Evolutionary conservation across 23 tunicate species (phyloP).

Genomic region (Halocynthia roretzi): DNA sequence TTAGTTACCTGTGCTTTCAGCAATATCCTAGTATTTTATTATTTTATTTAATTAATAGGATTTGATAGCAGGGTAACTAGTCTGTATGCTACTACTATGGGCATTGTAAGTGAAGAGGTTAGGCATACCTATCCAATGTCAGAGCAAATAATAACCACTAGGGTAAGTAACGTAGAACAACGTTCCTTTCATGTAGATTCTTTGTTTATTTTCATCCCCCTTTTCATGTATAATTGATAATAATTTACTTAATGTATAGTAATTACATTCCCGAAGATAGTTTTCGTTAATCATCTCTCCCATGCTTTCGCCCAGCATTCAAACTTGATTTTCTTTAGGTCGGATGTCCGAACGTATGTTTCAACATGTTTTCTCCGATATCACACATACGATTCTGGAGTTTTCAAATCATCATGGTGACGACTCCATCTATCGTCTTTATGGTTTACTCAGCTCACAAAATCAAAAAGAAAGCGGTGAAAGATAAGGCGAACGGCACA

Average conservation of each 20-base stretch:
- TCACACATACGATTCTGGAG: conserved; percentile 99
- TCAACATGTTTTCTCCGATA: conserved; percentile 94
- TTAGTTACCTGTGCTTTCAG: not conserved
- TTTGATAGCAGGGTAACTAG: too few relatives aligned
- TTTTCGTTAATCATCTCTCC: not conserved
- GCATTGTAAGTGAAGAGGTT: too few relatives aligned
- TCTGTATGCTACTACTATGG: too few relatives aligned
- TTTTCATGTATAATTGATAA: not conserved
- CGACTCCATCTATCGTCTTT: conserved; percentile 92
- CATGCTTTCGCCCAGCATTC: not conserved
- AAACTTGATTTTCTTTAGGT: conserved; percentile 28
- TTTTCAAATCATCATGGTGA: conserved; percentile 91
- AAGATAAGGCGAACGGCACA: conserved; percentile 36
- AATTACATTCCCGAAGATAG: too few relatives aligned
- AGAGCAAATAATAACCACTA: too few relatives aligned
- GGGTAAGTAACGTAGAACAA: too few relatives aligned
- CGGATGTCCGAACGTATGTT: conserved; percentile 97
- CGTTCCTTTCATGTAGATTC: too few relatives aligned
- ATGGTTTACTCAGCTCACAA: conserved; percentile 90
- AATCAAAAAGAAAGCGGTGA: conserved; percentile 42
- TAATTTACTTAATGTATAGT: too few relatives aligned
- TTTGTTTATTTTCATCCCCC: not conserved
- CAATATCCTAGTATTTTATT: too few relatives aligned
- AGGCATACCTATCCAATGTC: too few relatives aligned
- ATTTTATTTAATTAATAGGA: too few relatives aligned